Base-by-base conservation (phyloP, 2,113 vertebrate species). In the Phrynocephalus versicolor region DNA sequence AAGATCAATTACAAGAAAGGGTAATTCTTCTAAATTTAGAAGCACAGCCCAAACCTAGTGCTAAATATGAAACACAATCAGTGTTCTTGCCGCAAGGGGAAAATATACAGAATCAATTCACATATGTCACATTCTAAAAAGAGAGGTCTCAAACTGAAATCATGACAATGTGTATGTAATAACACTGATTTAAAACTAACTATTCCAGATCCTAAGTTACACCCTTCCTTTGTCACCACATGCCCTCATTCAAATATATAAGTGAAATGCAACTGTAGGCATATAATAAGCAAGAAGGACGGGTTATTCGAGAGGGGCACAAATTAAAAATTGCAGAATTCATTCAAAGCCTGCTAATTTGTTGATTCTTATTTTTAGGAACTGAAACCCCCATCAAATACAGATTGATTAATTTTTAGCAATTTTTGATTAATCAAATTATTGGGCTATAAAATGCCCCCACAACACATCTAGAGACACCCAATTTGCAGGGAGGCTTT, bases 1-100 rank as follows among this genome's bases (percentile, higher is more conserved):
- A 81, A 88, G 39, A 88, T 9, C 87, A 87, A 85, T 27, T 78
- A 79, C 30, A 73, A 70, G 9, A 76, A 89, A 72, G 39, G 64
- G 14, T 58, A 55, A 57, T 3, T 0, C 0, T 12, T 78, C 58
- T 72, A 82, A 69, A 84, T 33, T 80, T 86, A 33, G 77, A 89
- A 87, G 5, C 0, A 1, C 0, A 0, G 30, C 6, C 72, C 0
- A 0, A 88, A 70, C 33, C 23, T 3, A 25, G 5, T 0, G 1
- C 55, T 81, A 85, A 58, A 88, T 39, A 27, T 57, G 6, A 89
- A 79, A 57, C n/a, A 84, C 62, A 62, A 18, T 14, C 15, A 27
- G 51, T 0, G 0, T 1, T 81, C 60, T 15, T 33, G 25, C 76
- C 55, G 37, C 4, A 55, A 87, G 45, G 60, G 58, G 10, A 67